These are phyloP conservation scores for Oophaga sylvatica DNA, from an alignment of 2,797 vertebrate genomes.

Conservation along the genomic window DNA sequence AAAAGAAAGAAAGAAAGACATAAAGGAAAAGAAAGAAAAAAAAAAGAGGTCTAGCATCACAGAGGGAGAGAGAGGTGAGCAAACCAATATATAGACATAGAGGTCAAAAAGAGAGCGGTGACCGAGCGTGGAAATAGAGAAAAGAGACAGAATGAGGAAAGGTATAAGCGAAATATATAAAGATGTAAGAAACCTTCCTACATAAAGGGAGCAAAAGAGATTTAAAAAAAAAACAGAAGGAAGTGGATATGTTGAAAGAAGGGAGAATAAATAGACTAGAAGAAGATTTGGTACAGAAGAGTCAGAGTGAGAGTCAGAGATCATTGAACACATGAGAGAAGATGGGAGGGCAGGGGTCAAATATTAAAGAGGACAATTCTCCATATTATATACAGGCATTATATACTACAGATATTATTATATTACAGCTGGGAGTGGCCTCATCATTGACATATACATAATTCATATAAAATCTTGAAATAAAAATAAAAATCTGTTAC, in stretches of 20 bases:
- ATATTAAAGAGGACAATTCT: constrained; percentile 71
- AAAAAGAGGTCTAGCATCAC: neutral
- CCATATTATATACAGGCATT: constrained; percentile 99
- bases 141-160: neutral
- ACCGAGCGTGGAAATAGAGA: neutral
- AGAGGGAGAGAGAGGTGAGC: constrained; percentile 71
- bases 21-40: neutral
- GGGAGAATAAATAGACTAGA: neutral
- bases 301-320: constrained; percentile 65
- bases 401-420: constrained; percentile 88
- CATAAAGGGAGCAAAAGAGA: constrained; percentile 67
- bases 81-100: constrained; percentile 75
- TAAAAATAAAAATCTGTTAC: constrained; percentile 99
- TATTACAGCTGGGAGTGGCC: constrained; percentile 99
- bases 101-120: constrained; percentile 59
- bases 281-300: neutral
- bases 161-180: neutral
- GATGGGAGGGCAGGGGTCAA: constrained; percentile 66
- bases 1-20: neutral
- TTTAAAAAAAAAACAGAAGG: neutral
- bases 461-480: constrained; percentile 99
- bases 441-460: constrained; percentile 99
- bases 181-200: neutral
- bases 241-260: constrained; percentile 67
- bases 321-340: constrained; percentile 61